A percentile compares a stretch with the other conserved stretches of the same genome.
Conservation (phyloP, 2,113 vertebrate species). For the Dasyornis broadbenti region DNA sequence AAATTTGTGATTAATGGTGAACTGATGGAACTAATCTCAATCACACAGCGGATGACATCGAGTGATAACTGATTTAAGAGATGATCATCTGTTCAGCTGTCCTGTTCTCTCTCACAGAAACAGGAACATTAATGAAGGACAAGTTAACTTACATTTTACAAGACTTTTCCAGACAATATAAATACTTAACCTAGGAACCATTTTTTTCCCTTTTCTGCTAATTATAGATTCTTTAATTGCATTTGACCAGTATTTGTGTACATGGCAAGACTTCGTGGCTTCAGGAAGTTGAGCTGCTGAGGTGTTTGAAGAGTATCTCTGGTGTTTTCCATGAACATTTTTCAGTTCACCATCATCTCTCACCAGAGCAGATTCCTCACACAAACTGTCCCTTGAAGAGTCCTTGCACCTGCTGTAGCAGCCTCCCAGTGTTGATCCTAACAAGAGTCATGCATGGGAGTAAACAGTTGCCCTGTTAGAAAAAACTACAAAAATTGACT, state of each 20-base stretch:
- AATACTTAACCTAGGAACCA: not conserved
- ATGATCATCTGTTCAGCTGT: not conserved
- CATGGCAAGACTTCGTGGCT: not conserved
- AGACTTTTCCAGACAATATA: not conserved
- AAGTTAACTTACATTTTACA: not conserved
- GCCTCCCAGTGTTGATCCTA: not conserved
- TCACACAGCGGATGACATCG: fast-evolving
- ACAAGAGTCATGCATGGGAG: not conserved
- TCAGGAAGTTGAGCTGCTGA: not conserved
- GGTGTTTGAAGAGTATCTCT: not conserved
- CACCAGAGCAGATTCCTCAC: not conserved
- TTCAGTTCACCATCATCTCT: not conserved
- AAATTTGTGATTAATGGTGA: conserved; percentile 6
- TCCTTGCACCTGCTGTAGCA: not conserved
- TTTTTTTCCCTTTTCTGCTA: not conserved
- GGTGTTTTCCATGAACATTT: not conserved
- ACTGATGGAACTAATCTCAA: not conserved
- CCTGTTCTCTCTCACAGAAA: not conserved
- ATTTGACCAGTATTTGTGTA: not conserved
- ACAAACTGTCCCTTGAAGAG: not conserved
- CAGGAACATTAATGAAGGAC: not conserved
- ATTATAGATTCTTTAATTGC: not conserved
- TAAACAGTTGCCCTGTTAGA: not conserved
- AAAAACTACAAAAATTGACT: not conserved
- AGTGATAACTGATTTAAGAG: not conserved